Base-by-base conservation (phyloP, 2,888 invertebrate species). In the Idaea dimidiata region DNA sequence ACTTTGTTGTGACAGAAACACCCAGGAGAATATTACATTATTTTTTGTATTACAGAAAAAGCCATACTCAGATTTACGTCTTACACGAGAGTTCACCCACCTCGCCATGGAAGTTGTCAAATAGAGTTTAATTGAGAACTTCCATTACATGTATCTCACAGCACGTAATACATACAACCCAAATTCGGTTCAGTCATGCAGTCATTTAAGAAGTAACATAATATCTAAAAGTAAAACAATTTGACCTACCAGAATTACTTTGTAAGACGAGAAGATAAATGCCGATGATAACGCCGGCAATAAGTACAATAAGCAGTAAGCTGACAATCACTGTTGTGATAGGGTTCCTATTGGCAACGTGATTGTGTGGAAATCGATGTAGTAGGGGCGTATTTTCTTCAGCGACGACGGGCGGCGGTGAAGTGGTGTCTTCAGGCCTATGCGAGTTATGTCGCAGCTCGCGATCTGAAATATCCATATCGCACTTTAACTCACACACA, bases 241-340 rank as follows among this genome's bases (percentile, higher is more conserved):
- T 58, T 17, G 53, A 77, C 80, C 76, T 59, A 89, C 89, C 89
- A 54, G 86, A 74, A 43, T 79, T 72, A 67, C 74, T 80, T 67
- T 89, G 87, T 18, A 89, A 65, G 1, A 88, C 72, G 2, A 91
- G 80, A 3, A 91, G 81, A 67, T 91, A 90, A 58, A 85, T 80
- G 16, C 90, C 88, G 65, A 91, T 89, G 4, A 84, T 63, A 16
- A 85, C 74, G 5, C 90, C 91, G n/a, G 80, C 65, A 8, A 86
- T 60, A 17, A 91, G 72, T 61, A 88, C 70, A 0, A 82, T 57
- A 0, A 88, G 67, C 59, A 90, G 75, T 10, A 85, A 60, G 54
- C 77, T 74, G 33, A 89, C 83, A 54, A 80, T 75, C 0, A 79
- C 54, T 0, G 78, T 77, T 6, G 85, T 84, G 32, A 65, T 56